phyloP scores from a whole-genome alignment of 2,113 vertebrate genomes.

The Cryptomyrus ogoouensis region DNA sequence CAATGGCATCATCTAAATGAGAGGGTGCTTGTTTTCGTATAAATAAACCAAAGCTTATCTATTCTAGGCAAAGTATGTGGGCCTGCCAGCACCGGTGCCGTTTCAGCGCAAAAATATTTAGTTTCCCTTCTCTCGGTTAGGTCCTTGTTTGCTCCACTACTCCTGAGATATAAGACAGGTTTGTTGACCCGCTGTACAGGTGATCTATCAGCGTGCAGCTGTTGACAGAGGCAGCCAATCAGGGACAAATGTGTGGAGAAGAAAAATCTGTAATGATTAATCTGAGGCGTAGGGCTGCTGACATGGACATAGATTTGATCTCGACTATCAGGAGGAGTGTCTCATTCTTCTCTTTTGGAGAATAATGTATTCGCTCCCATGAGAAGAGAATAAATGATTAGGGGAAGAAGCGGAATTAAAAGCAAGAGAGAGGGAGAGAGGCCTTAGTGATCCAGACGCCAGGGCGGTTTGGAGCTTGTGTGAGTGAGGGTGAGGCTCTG shows the following conservation, averaged over 20 bases:
- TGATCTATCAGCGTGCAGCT: not conserved
- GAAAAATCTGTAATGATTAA: not conserved
- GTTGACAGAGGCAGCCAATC: not conserved
- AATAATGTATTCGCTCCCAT: not conserved
- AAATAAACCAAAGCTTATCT: not conserved
- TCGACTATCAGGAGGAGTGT: not conserved
- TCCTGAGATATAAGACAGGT: not conserved
- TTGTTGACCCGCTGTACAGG: not conserved
- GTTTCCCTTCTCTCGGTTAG: not conserved
- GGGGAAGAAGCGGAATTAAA: not conserved
- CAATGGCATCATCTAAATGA: not conserved
- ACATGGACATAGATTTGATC: not conserved
- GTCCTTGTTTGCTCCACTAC: not conserved
- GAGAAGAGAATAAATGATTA: not conserved
- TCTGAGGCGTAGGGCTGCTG: not conserved
- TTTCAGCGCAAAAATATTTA: not conserved
- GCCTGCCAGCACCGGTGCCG: not conserved
- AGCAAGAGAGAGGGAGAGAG: not conserved
- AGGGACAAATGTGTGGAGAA: not conserved
- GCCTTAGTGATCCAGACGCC: not conserved
- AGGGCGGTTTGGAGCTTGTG: not conserved
- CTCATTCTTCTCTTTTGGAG: not conserved
- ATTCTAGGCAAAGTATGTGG: not conserved
- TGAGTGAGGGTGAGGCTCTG: not conserved
- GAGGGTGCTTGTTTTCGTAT: not conserved